These are phyloP conservation scores for Athrips mouffetella DNA, from an alignment of 2,888 invertebrate species.

Conservation along the genomic window DNA sequence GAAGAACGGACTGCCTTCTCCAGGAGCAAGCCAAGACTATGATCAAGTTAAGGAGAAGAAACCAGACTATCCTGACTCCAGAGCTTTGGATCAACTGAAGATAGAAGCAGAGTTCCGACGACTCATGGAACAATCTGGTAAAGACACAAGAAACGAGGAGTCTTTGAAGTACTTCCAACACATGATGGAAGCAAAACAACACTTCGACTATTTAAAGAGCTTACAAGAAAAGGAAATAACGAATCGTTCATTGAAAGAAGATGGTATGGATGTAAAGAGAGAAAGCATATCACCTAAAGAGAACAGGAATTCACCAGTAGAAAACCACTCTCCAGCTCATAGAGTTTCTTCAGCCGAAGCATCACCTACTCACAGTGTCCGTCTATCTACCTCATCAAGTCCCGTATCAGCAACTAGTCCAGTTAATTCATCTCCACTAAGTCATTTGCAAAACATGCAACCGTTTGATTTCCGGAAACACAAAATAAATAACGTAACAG, in stretches of 20 bases:
- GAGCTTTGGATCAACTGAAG: constrained; percentile 68
- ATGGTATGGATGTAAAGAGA: constrained; percentile 47
- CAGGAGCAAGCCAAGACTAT: constrained; percentile 70
- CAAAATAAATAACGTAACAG: constrained; percentile 49
- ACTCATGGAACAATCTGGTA: constrained; percentile 78
- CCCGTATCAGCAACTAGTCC: constrained; percentile 77
- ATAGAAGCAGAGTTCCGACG: constrained; percentile 77
- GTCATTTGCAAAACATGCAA: constrained; percentile 95
- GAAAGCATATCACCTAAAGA: constrained; percentile 56
- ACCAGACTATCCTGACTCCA: constrained; percentile 59
- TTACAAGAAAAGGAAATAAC: constrained; percentile 59
- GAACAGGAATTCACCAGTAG: constrained; percentile 48
- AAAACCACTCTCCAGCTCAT: constrained; percentile 47
- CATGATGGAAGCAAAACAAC: constrained; percentile 68
- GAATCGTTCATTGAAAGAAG: constrained; percentile 32
- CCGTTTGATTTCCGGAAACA: constrained; percentile 93
- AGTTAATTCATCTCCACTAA: constrained; percentile 86
- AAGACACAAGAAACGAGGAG: constrained; percentile 59
- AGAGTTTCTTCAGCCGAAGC: constrained; percentile 57
- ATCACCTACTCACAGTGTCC: constrained; percentile 62
- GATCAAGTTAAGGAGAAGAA: constrained; percentile 46
- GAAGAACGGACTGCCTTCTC: constrained; percentile 68
- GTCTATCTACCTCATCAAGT: constrained; percentile 69
- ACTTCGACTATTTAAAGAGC: constrained; percentile 61
- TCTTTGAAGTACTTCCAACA: constrained; percentile 68